Conservation (phyloP, 2,113 vertebrate species). For the Paratilapia polleni region DNA sequence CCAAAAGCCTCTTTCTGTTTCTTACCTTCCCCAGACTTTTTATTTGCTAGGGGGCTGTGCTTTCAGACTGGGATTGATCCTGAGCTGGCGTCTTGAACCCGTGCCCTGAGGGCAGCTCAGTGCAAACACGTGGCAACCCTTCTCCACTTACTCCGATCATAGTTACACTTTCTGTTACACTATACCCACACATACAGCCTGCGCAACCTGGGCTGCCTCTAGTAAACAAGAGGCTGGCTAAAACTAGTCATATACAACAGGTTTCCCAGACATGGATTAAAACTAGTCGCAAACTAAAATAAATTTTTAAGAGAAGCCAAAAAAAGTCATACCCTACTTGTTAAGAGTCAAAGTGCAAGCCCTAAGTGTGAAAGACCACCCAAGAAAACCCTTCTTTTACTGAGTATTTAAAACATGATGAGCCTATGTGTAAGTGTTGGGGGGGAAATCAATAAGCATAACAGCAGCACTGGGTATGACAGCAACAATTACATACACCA, state of each 20-base stretch:
- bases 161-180: constrained; percentile 44
- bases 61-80: constrained; percentile 76
- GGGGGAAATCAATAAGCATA: constrained; percentile 68
- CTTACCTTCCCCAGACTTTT: constrained; percentile 58
- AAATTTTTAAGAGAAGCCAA: not conserved
- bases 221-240: not conserved
- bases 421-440: constrained; percentile 32
- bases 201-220: constrained; percentile 3
- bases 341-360: constrained; percentile 14
- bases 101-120: constrained; percentile 74
- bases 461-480: constrained; percentile 68
- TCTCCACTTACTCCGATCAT: constrained; percentile 61
- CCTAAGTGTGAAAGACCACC: not conserved
- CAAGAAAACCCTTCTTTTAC: constrained; percentile 5
- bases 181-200: constrained; percentile 6
- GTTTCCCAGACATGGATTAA: not conserved
- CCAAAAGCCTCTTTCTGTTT: constrained; percentile 32
- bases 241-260: not conserved
- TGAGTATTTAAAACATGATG: constrained; percentile 37
- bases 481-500: constrained; percentile 75
- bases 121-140: constrained; percentile 70
- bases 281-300: not conserved
- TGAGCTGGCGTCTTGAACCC: constrained; percentile 72
- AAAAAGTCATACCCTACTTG: not conserved
- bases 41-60: constrained; percentile 67